phyloP scores from a whole-genome alignment of 2,888 invertebrate genomes.

The Cosmorhoe ocellata region DNA sequence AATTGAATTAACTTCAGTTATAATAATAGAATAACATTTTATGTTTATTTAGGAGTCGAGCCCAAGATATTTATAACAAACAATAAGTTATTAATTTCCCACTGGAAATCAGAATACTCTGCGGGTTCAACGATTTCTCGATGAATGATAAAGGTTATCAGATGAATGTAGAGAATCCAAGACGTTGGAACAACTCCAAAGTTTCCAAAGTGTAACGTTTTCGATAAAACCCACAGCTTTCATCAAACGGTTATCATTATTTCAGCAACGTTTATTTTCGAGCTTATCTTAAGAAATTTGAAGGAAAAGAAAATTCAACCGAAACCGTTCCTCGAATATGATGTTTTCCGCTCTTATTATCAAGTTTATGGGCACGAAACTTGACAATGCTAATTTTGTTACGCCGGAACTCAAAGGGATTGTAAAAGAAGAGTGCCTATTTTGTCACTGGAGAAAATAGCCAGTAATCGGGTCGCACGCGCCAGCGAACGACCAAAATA shows the following conservation, averaged over 20 bases:
- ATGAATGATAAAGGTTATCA: slow-evolving; percentile 5
- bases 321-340: background rate
- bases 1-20: too few relatives aligned
- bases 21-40: background rate
- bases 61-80: background rate
- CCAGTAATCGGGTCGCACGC: slow-evolving; percentile 34
- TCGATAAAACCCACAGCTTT: background rate
- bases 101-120: slow-evolving; percentile 1
- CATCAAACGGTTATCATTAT: background rate
- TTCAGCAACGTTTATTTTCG: background rate
- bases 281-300: background rate
- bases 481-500: background rate
- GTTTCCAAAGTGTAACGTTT: slow-evolving; percentile 2
- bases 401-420: slow-evolving; percentile 33
- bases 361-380: slow-evolving; percentile 25
- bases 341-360: slow-evolving; percentile 17
- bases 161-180: background rate
- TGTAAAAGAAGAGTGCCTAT: slow-evolving; percentile 19
- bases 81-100: slow-evolving; percentile 1
- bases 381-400: slow-evolving; percentile 39
- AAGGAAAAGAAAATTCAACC: background rate
- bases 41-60: slow-evolving; percentile 6
- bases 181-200: background rate
- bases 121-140: slow-evolving; percentile 1
- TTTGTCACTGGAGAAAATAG: slow-evolving; percentile 40